phyloP scores from a whole-genome alignment of 2,888 invertebrate species.

The Trachelus stipa region DNA sequence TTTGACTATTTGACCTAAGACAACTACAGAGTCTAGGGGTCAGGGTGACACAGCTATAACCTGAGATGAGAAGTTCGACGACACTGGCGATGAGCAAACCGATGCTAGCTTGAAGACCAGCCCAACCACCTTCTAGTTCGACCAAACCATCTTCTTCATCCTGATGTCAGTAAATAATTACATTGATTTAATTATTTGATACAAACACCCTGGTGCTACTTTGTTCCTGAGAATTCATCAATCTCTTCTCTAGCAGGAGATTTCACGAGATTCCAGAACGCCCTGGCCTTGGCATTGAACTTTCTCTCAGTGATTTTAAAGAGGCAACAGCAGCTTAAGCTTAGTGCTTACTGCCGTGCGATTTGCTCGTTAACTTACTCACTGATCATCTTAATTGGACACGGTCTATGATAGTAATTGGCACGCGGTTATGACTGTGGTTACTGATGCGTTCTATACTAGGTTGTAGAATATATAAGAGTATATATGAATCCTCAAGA shows the following conservation, averaged over 20 bases:
- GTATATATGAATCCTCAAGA: no score
- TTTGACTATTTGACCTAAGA: conserved; percentile 42
- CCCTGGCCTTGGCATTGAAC: conserved; percentile 59
- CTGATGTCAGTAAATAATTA: conserved; percentile 33
- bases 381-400: no score
- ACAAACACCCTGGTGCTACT: no score
- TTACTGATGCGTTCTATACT: no score
- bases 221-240: no score
- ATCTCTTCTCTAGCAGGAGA: conserved; percentile 27
- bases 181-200: conserved; percentile 5
- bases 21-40: conserved; percentile 62
- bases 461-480: no score
- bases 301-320: conserved; percentile 43
- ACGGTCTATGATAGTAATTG: no score
- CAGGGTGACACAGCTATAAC: conserved; percentile 59
- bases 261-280: conserved; percentile 48
- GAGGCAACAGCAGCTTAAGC: no score
- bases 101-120: conserved; percentile 74
- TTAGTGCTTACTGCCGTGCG: no score
- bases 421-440: no score
- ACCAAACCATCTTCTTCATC: conserved; percentile 45
- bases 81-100: conserved; percentile 72
- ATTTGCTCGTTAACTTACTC: no score
- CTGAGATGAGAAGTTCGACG: conserved; percentile 66
- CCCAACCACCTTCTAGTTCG: conserved; percentile 71